phyloP scores from a whole-genome alignment of 2,888 invertebrate genomes.

The Dichetophora obliterata region DNA sequence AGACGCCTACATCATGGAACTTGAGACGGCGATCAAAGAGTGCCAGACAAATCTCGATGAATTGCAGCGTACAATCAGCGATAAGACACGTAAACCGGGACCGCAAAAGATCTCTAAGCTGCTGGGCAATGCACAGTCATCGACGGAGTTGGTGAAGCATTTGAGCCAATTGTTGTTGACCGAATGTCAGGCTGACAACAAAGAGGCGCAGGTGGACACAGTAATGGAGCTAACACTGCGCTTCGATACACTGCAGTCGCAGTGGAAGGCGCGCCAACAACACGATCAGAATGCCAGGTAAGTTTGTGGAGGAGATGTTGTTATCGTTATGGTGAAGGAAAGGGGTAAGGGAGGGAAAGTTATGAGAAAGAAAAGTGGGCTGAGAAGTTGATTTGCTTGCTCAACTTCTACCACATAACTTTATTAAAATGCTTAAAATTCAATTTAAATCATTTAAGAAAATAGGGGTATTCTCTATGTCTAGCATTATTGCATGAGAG shows the following conservation, averaged over 20 bases:
- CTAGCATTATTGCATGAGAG: too few species aligned
- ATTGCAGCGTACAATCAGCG: constrained; percentile 75
- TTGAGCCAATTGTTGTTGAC: constrained; percentile 80
- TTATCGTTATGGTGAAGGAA: constrained; percentile 28
- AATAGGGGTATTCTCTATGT: too few species aligned
- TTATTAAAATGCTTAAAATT: too few species aligned
- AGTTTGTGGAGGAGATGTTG: constrained; percentile 55
- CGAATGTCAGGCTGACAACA: constrained; percentile 79
- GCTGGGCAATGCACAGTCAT: constrained; percentile 83
- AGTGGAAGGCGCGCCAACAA: constrained; percentile 81
- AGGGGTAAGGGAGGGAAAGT: background rate
- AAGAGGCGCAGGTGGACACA: constrained; percentile 77
- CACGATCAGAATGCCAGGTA: constrained; percentile 85
- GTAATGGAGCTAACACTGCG: constrained; percentile 77
- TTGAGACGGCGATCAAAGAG: constrained; percentile 81
- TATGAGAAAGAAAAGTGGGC: background rate
- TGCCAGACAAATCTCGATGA: constrained; percentile 77
- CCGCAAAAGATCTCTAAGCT: constrained; percentile 82
- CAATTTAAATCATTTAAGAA: too few species aligned
- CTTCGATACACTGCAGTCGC: constrained; percentile 78
- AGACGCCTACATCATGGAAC: constrained; percentile 85
- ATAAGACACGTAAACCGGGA: constrained; percentile 74
- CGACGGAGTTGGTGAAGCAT: constrained; percentile 85
- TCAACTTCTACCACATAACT: background rate
- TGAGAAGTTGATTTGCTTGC: background rate